phyloP scores from a whole-genome alignment of 2,888 invertebrate species.

The Serrognathus titanus region DNA sequence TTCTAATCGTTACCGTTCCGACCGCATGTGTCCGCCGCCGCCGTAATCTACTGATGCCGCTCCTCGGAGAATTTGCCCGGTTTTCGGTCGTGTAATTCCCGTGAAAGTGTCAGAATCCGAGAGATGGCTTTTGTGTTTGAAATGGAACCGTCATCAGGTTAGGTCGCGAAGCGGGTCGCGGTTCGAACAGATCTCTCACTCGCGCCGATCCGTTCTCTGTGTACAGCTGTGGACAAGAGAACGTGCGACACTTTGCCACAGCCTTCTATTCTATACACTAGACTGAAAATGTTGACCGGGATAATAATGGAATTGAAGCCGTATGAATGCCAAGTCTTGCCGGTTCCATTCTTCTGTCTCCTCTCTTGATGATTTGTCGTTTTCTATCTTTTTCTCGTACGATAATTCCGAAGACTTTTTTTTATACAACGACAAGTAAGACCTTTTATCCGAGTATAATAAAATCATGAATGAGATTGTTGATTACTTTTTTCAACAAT shows the following conservation, averaged over 20 bases:
- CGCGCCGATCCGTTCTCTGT: conserved; percentile 37
- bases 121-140: conserved; percentile 34
- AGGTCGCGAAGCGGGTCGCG: conserved; percentile 21
- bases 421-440: too few relatives aligned
- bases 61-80: background rate
- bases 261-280: conserved; percentile 38
- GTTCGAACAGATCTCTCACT: conserved; percentile 30
- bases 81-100: conserved; percentile 9
- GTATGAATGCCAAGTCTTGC: conserved; percentile 4
- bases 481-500: too few relatives aligned
- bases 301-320: conserved; percentile 18
- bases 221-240: conserved; percentile 39
- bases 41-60: background rate
- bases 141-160: conserved; percentile 36
- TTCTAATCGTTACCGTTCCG: too few relatives aligned
- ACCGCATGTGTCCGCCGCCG: too few relatives aligned
- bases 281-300: conserved; percentile 41
- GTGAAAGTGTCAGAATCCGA: conserved; percentile 16
- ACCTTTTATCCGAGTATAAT: too few relatives aligned
- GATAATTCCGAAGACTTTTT: too few relatives aligned
- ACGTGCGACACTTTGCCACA: conserved; percentile 39
- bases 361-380: background rate
- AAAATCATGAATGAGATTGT: too few relatives aligned
- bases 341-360: background rate
- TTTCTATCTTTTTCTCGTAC: too few relatives aligned